phyloP scores from a whole-genome alignment of 1,140 invertebrate species.

The Bombus soroeensis region DNA sequence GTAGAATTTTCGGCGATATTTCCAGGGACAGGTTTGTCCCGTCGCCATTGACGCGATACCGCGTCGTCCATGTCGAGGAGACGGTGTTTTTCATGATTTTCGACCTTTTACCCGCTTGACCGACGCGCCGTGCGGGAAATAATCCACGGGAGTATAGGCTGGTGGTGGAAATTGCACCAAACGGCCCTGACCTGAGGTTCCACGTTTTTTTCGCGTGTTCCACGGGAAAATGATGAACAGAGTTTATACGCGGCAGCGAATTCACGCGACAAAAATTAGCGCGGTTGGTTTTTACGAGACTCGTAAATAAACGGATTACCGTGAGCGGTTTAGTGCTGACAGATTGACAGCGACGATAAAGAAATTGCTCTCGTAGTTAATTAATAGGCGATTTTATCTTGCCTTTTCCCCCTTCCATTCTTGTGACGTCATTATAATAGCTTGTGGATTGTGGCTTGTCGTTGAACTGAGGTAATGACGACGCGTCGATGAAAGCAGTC shows the following conservation, averaged over 20 bases:
- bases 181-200: not conserved
- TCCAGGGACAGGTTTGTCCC: not conserved
- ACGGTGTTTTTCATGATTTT: conserved; percentile 53
- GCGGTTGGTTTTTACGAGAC: not conserved
- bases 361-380: not conserved
- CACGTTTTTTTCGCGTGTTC: not conserved
- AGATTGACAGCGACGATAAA: not conserved
- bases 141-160: conserved; percentile 45
- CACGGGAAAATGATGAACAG: not conserved
- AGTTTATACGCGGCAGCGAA: not conserved
- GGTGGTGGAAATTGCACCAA: conserved; percentile 47
- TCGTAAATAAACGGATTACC: not conserved
- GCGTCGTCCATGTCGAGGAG: not conserved
- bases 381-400: not conserved
- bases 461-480: not conserved
- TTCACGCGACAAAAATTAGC: not conserved
- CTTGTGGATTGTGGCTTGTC: too few relatives aligned
- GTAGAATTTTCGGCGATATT: not conserved
- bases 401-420: too few relatives aligned
- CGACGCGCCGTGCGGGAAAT: conserved; percentile 28
- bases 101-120: conserved; percentile 19
- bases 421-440: too few relatives aligned
- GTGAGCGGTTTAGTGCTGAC: not conserved
- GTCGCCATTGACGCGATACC: not conserved
- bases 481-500: not conserved